Evolutionary conservation across 2,797 vertebrate genomes (phyloP), one percentile per base, ranked within the genome.

Genomic region (Podarcis siculus): DNA sequence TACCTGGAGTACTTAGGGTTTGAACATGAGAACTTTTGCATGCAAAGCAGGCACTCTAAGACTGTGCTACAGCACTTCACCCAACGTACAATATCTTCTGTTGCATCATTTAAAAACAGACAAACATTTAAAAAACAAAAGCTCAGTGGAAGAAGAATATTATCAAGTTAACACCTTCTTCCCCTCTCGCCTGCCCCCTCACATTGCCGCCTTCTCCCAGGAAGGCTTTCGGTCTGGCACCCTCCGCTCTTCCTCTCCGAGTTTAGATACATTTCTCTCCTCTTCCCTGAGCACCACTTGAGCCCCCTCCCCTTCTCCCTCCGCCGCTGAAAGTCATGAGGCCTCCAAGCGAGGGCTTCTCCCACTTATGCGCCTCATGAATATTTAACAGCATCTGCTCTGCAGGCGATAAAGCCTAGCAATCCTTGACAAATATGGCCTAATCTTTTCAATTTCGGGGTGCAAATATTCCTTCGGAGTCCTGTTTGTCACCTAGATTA

Each of bases 371-470:
- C 97, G 93, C 95, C 97, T 97, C 98, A 99, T 99, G 98, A 99
- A 99, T 99, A 99, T 99, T 98, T 98, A 99, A 98, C 98, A 98
- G 98, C 98, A 98, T 98, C 98, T 98, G 98, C 98, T 98, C 97
- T 97, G 97, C 96, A 98, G 96, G 95, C 96, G 97, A 97, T 96
- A 98, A 97, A 98, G 98, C 97, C 98, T 98, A 98, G 98, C 98
- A 98, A 98, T 99, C 98, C 98, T 99, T 98, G 98, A 98, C 98
- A 99, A 99, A 99, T 99, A 99, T 98, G 98, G 98, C 98, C 98
- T 99, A 99, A 99, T 99, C 98, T 99, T 99, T 99, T 99, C 99
- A 99, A 99, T 99, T 99, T 99, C 98, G 98, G 98, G 98, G 98
- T 98, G 98, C 98, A 99, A 99, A 99, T 99, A 99, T 99, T 99